Base-by-base conservation (phyloP, 1,140 invertebrate genomes). In the Potamilus streckersoni region DNA sequence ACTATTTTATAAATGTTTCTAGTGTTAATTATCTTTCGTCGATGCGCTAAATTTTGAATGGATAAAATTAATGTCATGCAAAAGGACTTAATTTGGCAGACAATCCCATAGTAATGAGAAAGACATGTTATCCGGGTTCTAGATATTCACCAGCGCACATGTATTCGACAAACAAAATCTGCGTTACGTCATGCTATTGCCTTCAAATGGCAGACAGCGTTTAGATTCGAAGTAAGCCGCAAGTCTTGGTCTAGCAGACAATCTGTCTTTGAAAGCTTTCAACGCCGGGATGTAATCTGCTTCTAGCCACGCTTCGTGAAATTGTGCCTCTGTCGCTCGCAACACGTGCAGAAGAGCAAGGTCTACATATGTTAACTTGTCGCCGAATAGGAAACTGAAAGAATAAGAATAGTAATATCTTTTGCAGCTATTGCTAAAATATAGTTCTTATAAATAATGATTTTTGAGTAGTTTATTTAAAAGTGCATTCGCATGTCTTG, bases 121-220 rank as follows among this genome's bases (percentile, higher is more conserved):
- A 8, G 8, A 38, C 38, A 2, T 4, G 38, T 38, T 38, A 8
- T 38, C 8, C 38, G 4, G 38, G 38, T 8, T 38, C 38, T 38
- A 38, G 38, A 38, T 4, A 38, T 38, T 38, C 38, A 6, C 38
- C 23, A 23, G 23, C 23, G 23, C 0, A 38, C 38, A 4, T 38
- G 38, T 38, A 8, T 38, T 38, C 8, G 38, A 38, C 38, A 38
- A 3, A 23, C 23, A 2, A 23, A 38, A 38, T 38, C 4, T 38
- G 38, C 38, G 58, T 75, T 67, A 86, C 85, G 84, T 85, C 84
- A 85, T 85, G 61, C 85, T 86, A 67, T 85, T 84, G 56, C 82
- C 81, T 61, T 75, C 78, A 57, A 85, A 81, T 31, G 79, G 77
- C 23, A n/a, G 65, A 57, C 77, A 81, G 61, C 83, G 69, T 11